Percentiles rank a stretch among this genome's conserved stretches.
These are phyloP conservation scores for Chrysemys picta DNA, from an alignment of 2,113 vertebrate genomes.

Conservation along the genomic window DNA sequence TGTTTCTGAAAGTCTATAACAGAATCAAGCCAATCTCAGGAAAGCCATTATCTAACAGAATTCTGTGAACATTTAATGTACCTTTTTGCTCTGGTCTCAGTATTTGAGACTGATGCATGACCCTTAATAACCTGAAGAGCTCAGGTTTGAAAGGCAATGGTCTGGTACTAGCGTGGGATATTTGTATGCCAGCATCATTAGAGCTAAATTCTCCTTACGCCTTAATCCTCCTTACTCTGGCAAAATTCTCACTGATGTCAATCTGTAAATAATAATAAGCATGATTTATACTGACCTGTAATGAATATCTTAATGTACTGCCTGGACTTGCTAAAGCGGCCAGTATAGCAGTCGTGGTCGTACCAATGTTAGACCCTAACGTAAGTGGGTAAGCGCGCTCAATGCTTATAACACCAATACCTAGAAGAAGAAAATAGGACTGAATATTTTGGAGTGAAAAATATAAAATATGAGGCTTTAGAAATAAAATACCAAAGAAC, in stretches of 20 bases:
- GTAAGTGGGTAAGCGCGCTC: constrained; percentile 96
- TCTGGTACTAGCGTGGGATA: no score
- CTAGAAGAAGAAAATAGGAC: constrained; percentile 58
- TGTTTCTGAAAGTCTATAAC: neutral
- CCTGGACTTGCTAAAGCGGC: constrained; percentile 94
- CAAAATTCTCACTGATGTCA: neutral
- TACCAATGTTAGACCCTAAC: constrained; percentile 95
- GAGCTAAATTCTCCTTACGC: neutral
- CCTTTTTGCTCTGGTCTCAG: neutral
- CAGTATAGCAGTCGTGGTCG: constrained; percentile 96
- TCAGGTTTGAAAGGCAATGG: neutral
- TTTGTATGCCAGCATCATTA: neutral
- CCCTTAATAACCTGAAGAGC: neutral
- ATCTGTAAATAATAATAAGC: neutral
- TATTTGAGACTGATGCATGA: neutral
- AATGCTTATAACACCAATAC: constrained; percentile 94
- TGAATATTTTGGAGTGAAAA: neutral
- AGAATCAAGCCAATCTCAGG: neutral
- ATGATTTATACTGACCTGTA: constrained; percentile 86
- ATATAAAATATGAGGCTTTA: neutral
- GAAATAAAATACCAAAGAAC: constrained; percentile 37
- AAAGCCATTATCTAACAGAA: neutral
- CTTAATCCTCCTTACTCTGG: neutral
- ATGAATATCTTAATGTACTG: constrained; percentile 84
- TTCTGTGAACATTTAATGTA: neutral